phyloP scores from a whole-genome alignment of 1,140 invertebrate species.

The Drosophila ercepeae region DNA sequence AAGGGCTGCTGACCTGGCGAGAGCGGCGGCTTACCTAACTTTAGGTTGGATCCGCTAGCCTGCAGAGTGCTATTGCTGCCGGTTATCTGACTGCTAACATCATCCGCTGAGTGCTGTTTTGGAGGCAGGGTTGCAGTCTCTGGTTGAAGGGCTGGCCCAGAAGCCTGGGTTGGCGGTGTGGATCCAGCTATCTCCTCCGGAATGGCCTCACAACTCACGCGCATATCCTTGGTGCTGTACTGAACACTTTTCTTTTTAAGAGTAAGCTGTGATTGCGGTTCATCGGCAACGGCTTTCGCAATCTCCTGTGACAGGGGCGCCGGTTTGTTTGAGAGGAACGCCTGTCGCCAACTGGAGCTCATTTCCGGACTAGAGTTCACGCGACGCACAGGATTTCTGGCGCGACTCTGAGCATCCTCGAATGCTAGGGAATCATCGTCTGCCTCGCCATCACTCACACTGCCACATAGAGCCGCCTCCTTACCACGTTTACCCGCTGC shows the following conservation, averaged over 20 bases:
- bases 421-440: slow-evolving; percentile 85
- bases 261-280: slow-evolving; percentile 71
- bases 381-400: slow-evolving; percentile 91
- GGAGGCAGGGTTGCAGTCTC: slow-evolving; percentile 56
- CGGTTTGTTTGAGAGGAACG: slow-evolving; percentile 77
- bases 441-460: slow-evolving; percentile 85
- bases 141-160: slow-evolving; percentile 30
- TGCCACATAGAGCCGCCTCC: slow-evolving; percentile 74
- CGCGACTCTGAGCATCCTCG: slow-evolving; percentile 84
- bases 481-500: slow-evolving; percentile 57
- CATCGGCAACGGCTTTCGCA: slow-evolving; percentile 79
- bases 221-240: slow-evolving; percentile 79
- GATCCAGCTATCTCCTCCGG: slow-evolving; percentile 91
- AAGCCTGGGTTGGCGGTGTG: slow-evolving; percentile 59
- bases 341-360: slow-evolving; percentile 93
- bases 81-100: slow-evolving; percentile 63
- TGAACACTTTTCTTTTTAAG: slow-evolving; percentile 86
- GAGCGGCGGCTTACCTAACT: slow-evolving; percentile 66
- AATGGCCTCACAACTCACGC: slow-evolving; percentile 94
- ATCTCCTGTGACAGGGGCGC: slow-evolving; percentile 58
- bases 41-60: slow-evolving; percentile 59
- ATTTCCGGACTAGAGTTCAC: slow-evolving; percentile 96
- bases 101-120: slow-evolving; percentile 82
- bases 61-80: slow-evolving; percentile 18
- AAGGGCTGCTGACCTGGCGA: slow-evolving; percentile 50